Conservation (phyloP, 2,888 invertebrate species). For the Orthosia incerta region DNA sequence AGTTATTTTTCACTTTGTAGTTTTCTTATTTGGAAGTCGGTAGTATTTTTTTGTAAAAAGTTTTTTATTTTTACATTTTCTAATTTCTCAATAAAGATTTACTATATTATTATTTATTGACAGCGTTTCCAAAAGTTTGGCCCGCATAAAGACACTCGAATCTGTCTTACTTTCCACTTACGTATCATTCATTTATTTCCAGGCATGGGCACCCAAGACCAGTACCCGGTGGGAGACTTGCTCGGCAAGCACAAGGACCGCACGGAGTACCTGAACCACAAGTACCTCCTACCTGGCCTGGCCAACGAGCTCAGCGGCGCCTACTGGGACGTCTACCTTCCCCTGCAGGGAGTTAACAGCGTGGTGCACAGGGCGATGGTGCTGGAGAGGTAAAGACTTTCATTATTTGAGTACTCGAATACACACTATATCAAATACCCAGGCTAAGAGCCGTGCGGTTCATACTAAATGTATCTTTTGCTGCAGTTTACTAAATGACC, state of each 20-base stretch:
- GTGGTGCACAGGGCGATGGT: conserved; percentile 95
- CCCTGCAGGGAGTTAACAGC: conserved; percentile 95
- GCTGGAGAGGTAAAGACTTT: conserved; percentile 91
- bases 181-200: conserved; percentile 36
- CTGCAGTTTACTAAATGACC: no score
- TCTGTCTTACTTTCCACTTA: background rate
- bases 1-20: no score
- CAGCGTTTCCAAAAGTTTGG: background rate
- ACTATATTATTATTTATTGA: no score
- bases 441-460: no score
- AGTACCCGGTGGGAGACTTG: conserved; percentile 97
- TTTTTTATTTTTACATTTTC: no score
- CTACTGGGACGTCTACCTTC: conserved; percentile 96
- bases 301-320: conserved; percentile 94
- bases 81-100: no score
- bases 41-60: no score
- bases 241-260: conserved; percentile 95
- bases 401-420: no score
- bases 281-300: conserved; percentile 92
- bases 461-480: no score
- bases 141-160: background rate
- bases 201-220: conserved; percentile 96
- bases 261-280: conserved; percentile 93
- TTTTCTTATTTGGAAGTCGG: no score
- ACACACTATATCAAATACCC: no score